Evolutionary conservation across 2,797 vertebrate species (phyloP).

Genomic region (Hyperoplus lanceolatus): DNA sequence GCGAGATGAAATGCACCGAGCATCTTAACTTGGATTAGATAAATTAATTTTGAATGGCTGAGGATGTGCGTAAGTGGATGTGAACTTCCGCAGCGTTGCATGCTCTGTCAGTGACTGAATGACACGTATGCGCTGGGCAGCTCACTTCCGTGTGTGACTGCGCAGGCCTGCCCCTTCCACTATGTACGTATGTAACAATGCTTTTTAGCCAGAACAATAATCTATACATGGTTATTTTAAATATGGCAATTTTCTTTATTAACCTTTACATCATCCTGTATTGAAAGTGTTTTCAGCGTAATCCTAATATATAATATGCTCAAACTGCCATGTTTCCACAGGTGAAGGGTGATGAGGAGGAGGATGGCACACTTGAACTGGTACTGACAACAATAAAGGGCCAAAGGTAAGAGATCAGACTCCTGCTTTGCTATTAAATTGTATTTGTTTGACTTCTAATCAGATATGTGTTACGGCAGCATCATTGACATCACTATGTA

Average conservation of each 20-base stretch:
- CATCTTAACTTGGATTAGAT: neutral
- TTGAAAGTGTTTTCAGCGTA: neutral
- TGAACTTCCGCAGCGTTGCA: constrained; percentile 76
- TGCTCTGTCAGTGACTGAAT: constrained; percentile 76
- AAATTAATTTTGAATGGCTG: neutral
- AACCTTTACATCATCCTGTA: neutral
- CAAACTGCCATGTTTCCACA: constrained; percentile 66
- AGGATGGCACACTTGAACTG: constrained; percentile 91
- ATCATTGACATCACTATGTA: neutral
- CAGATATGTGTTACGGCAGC: neutral
- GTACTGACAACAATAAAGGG: constrained; percentile 90
- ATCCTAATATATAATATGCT: neutral
- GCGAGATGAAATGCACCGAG: neutral
- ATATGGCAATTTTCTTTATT: neutral
- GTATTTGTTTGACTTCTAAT: neutral
- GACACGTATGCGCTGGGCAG: constrained; percentile 89
- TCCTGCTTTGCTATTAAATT: neutral
- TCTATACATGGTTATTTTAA: fast-evolving
- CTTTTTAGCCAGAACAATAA: neutral
- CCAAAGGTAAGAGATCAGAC: constrained; percentile 83
- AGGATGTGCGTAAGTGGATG: constrained; percentile 13
- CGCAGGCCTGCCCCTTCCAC: constrained; percentile 46
- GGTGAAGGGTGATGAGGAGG: constrained; percentile 95
- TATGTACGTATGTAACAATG: constrained; percentile 2
- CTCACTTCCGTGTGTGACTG: constrained; percentile 80